Base-by-base conservation (phyloP, 2,797 vertebrate species). In the Lepidocolaptes lacrymiger region DNA sequence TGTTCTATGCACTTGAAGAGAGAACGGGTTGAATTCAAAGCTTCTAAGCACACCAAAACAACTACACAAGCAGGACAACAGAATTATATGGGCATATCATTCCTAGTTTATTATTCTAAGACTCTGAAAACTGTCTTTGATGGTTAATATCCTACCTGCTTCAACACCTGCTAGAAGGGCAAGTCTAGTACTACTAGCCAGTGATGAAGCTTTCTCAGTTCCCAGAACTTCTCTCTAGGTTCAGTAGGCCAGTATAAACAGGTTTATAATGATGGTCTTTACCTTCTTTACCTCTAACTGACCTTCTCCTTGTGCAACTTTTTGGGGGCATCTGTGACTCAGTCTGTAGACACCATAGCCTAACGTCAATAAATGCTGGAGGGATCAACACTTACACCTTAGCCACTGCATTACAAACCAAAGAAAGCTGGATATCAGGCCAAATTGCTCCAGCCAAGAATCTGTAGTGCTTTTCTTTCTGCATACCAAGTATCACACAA, bases 201-300 rank as follows among this genome's bases (percentile, higher is more conserved):
- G 4, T 14, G 8, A 46, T 63, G 22, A 58, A 58, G 34, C 9
- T 84, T 85, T 83, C 43, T 54, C 46, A 68, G 54, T 30, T 78
- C 69, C 64, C 22, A 12, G 17, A 8, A 30, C 15, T 75, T 83
- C 12, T 82, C 51, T 73, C 52, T 64, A 32, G 43, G n/a, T 30
- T 78, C 55, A 84, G 34, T 51, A 55, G 55, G 15, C 28, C 63
- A 73, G n/a, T 76, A 88, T 88, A 78, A 89, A 63, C 37, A 84
- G 48, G 39, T 75, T 63, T 72, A 37, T 58, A 93, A 74, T 34
- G 7, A 69, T 46, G 12, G 7, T 71, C 44, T 91, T 92, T 66
- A 88, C 88, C 91, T 89, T 62, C 39, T 90, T 91, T 67, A 88
- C 88, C 93, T 90, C 55, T 44, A 86, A 52, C 20, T 93, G 91